A percentile compares a stretch with the other conserved stretches of the same genome.
Conservation (phyloP, 2,888 invertebrate genomes). For the Drosophila tanythrix region DNA sequence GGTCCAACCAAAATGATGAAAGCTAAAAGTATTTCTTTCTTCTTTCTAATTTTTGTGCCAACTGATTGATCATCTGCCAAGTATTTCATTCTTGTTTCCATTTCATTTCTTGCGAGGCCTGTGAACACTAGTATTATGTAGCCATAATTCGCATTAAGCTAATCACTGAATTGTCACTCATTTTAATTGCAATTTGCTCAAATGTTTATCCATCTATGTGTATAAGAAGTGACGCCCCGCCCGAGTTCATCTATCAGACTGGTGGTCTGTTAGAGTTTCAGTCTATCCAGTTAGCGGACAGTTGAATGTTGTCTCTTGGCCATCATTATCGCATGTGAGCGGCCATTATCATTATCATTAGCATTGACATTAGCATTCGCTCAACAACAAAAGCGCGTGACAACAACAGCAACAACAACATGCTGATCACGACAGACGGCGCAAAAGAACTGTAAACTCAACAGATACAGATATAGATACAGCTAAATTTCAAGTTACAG, state of each 20-base stretch:
- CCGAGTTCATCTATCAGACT: constrained; percentile 14
- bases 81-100: background rate
- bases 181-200: constrained; percentile 49
- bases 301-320: constrained; percentile 30
- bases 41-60: background rate
- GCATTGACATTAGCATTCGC: constrained; percentile 49
- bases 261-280: constrained; percentile 19
- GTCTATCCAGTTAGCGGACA: constrained; percentile 54
- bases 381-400: constrained; percentile 10
- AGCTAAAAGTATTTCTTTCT: constrained; percentile 4
- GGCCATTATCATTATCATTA: constrained; percentile 60
- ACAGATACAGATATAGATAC: constrained; percentile 38
- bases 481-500: constrained; percentile 50
- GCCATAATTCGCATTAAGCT: constrained; percentile 32
- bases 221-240: constrained; percentile 19
- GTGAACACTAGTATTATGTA: background rate
- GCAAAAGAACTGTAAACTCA: constrained; percentile 58
- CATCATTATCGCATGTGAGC: constrained; percentile 64
- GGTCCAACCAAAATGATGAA: constrained; percentile 36
- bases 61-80: constrained; percentile 20
- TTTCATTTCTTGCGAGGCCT: constrained; percentile 33
- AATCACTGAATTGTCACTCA: constrained; percentile 48
- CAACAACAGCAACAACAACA: constrained; percentile 20
- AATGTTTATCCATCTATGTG: background rate
- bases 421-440: constrained; percentile 44